A percentile compares a stretch with the other conserved stretches of the same genome.
Evolutionary conservation across 2,888 invertebrate species (phyloP).

Genomic region (Aleiodes testaceus): DNA sequence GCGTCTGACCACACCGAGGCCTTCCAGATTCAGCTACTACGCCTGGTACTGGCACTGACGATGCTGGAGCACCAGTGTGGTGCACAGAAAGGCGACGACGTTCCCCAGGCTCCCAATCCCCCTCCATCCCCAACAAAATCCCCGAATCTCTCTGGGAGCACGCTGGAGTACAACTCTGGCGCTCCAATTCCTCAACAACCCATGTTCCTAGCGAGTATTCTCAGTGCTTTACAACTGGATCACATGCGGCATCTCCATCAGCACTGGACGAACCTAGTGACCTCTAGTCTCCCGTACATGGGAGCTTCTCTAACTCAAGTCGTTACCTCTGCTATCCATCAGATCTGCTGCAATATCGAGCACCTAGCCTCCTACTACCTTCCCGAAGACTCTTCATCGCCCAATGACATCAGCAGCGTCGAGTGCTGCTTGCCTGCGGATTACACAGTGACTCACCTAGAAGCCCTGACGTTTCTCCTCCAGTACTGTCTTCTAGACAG

Average conservation of each 20-base stretch:
- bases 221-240: slow-evolving; percentile 83
- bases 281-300: slow-evolving; percentile 86
- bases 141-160: slow-evolving; percentile 65
- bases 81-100: slow-evolving; percentile 74
- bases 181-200: slow-evolving; percentile 85
- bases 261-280: slow-evolving; percentile 88
- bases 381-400: slow-evolving; percentile 57
- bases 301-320: slow-evolving; percentile 84
- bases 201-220: slow-evolving; percentile 86
- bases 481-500: slow-evolving; percentile 86
- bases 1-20: slow-evolving; percentile 80
- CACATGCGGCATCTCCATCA: slow-evolving; percentile 84
- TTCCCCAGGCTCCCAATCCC: slow-evolving; percentile 19
- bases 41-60: slow-evolving; percentile 78
- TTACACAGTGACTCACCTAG: slow-evolving; percentile 84
- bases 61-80: slow-evolving; percentile 84
- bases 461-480: slow-evolving; percentile 84
- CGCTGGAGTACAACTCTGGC: slow-evolving; percentile 78
- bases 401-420: slow-evolving; percentile 64
- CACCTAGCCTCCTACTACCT: slow-evolving; percentile 72
- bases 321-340: slow-evolving; percentile 85
- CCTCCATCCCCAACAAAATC: slow-evolving; percentile 50
- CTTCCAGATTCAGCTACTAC: slow-evolving; percentile 80
- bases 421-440: slow-evolving; percentile 80
- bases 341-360: slow-evolving; percentile 86